These are phyloP conservation scores for Caenorhabditis tropicalis DNA, from an alignment of 1,140 invertebrate genomes.

Conservation along the genomic window DNA sequence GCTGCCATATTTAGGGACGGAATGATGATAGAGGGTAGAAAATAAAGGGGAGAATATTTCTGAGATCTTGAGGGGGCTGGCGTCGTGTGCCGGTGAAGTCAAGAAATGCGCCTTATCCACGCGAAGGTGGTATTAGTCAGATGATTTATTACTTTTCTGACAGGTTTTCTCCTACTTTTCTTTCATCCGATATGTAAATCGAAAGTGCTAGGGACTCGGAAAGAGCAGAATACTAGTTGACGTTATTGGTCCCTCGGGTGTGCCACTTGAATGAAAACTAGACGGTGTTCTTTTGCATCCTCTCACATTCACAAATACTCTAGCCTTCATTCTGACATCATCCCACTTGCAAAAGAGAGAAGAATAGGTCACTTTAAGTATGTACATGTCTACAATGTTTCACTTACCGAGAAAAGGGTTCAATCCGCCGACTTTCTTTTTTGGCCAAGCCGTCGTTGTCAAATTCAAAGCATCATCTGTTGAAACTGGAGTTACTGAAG, in stretches of 20 bases:
- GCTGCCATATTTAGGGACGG: not conserved
- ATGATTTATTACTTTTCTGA: slow-evolving; percentile 6
- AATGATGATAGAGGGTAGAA: not conserved
- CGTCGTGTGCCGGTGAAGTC: too few species aligned
- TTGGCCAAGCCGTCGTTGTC: not conserved
- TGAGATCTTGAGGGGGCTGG: not conserved
- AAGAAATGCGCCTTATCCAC: not conserved
- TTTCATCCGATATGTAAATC: not conserved
- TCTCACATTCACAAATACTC: not conserved
- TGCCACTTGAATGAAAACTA: not conserved
- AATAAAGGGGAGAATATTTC: not conserved
- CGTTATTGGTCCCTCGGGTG: not conserved
- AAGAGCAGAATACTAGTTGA: not conserved
- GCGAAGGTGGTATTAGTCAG: not conserved
- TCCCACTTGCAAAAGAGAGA: not conserved
- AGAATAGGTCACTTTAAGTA: not conserved
- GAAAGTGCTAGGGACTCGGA: not conserved
- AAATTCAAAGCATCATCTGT: not conserved
- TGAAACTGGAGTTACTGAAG: not conserved
- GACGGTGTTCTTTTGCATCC: not conserved
- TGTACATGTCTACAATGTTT: not conserved
- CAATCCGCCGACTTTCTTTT: not conserved
- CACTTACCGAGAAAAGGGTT: slow-evolving; percentile 19
- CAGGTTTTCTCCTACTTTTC: not conserved
- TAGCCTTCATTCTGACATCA: not conserved